Evolutionary conservation across 2,888 invertebrate species (phyloP), one percentile per base, ranked within the genome.

Genomic region (Cistogaster globosa): DNA sequence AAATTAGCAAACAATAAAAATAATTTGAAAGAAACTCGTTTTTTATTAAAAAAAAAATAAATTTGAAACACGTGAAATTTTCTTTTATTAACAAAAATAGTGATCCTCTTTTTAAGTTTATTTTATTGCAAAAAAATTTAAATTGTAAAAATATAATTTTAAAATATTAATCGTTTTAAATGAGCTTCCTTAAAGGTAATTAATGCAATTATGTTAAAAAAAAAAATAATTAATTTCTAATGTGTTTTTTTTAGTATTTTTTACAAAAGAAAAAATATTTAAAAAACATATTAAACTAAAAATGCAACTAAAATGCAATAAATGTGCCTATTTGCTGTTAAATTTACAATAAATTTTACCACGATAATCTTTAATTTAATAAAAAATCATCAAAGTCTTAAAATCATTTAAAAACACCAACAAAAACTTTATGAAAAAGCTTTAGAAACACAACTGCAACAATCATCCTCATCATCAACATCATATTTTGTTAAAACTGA

Each of bases 261-360:
- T 63, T 62, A 14, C 5, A 6, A 42, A 22, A 62, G 22, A 63
- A 26, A 26, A 36, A 9, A 53, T 11, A n/a, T 18, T 20, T 8
- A 20, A 53, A 11, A 18, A 53, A 18, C 18, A 18, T 20, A 20
- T 11, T 42, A 51, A n/a, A 53, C 11, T 32, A 68, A 82, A 65
- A 74, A 71, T 69, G 42, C 65, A 76, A 76, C 32, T 63, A 7
- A 58, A 76, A 32, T 58, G 63, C 65, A 82, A 82, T 76, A 32
- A 60, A 71, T 82, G 82, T 82, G 82, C 82, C 82, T 82, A 9
- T 58, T 63, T 76, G 62, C 45, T 74, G 62, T 55, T 14, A 32
- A 32, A 69, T 45, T 36, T 48, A 55, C 53, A 53, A 74, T n/a
- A 75, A 75, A 68, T 67, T 45, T 18, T 20, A 36, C 51, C n/a